Base-by-base conservation (phyloP, 1,140 invertebrate genomes). In the Protaetia brevitarsis region DNA sequence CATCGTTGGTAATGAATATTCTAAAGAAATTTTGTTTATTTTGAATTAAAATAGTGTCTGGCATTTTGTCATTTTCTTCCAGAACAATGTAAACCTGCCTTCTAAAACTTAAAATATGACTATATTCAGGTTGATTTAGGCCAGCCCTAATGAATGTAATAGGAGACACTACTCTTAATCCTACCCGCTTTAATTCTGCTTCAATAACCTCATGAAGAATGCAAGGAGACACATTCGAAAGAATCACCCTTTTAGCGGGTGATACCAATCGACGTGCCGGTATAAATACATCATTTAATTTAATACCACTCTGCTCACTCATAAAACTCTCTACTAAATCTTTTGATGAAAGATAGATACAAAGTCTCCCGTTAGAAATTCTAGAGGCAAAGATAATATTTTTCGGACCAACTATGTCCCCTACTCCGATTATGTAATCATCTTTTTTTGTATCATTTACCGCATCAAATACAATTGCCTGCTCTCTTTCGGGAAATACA, bases 321-420 rank as follows among this genome's bases (percentile, higher is more conserved):
- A 57, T 57, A 57, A 57, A 23, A 4, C 4, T 5, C 4, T 57
- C 51, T 4, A 57, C 51, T 23, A 28, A 13, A 3, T 23, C 19
- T 21, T 57, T 57, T 4, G 51, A 57, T 2, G 19, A 26, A 2
- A 57, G 51, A 57, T 57, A 57, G n/a, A 23, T 57, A 57, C 51
- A 57, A 28, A 57, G 19, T 57, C 6, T 57, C 19, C 83, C 95
- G 28, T 56, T 65, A 3, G 64, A 65, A n/a, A 65, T 61, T 37
- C 56, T 26, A 36, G 64, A 59, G 7, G 64, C 56, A 36, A 41
- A 65, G 13, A 36, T 5, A 61, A 65, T 51, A 10, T 65, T 65
- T 65, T 61, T 65, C 5, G 64, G 56, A 2, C 30, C 64, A 26
- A 59, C 31, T 11, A 65, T 29, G 13, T 19, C 36, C 5, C 64